These are phyloP conservation scores for Callospermophilus lateralis DNA, from an alignment of 2,113 vertebrate genomes.

Conservation along the genomic window DNA sequence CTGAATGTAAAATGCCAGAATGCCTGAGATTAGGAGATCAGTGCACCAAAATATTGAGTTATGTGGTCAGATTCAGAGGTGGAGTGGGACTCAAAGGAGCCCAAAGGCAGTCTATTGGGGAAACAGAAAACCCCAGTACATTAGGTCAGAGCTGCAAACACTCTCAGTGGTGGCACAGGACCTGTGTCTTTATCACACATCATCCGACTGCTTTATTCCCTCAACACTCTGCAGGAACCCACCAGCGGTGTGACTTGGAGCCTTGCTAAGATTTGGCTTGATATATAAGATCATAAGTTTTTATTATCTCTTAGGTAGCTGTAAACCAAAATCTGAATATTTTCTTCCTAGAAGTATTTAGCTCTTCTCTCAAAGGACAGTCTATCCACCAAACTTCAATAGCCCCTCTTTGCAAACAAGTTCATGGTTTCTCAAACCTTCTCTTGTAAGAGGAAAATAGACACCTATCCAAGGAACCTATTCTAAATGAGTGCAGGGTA, in stretches of 20 bases:
- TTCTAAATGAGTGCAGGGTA: neutral
- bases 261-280: neutral
- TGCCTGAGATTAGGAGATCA: neutral
- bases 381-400: neutral
- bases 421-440: neutral
- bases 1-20: neutral
- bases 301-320: neutral
- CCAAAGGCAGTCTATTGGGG: neutral
- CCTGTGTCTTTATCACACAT: neutral
- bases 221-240: neutral
- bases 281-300: neutral
- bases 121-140: neutral
- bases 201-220: neutral
- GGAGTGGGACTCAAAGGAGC: neutral
- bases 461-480: neutral
- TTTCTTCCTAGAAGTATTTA: constrained; percentile 20
- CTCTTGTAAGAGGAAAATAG: neutral
- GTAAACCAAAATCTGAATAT: neutral
- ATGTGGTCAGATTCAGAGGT: neutral
- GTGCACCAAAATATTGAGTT: neutral
- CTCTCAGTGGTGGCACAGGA: no score
- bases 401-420: neutral
- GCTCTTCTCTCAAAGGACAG: neutral
- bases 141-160: neutral
- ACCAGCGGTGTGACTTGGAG: neutral